Evolutionary conservation across 1,140 invertebrate species (phyloP), one percentile per base, ranked within the genome.

Genomic region (Tetragonula clypearis): DNA sequence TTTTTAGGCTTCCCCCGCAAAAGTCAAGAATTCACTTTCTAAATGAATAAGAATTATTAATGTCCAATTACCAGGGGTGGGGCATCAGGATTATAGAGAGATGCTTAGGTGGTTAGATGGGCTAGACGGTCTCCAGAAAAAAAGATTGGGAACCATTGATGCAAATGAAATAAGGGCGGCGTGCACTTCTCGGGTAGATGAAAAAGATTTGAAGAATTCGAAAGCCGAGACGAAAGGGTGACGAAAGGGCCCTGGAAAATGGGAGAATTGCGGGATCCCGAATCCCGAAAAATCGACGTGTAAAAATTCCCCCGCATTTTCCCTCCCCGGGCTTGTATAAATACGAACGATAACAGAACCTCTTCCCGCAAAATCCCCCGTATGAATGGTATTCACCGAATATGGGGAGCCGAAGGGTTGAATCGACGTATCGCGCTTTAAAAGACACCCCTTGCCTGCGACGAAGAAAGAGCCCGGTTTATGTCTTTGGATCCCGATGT

Each of bases 321-420:
- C 41, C 23, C 15, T 49, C 21, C 15, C 14, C 14, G 19, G 5
- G 55, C 35, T 62, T n/a, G 58, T 74, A 74, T 55, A 82, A 73
- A 82, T 82, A 74, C 68, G 19, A 19, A 69, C 56, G 79, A 62
- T 73, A 81, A 73, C 69, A 30, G 23, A 21, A 53, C 9, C 69
- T 79, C 19, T n/a, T 62, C 8, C 8, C 12, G 65, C 21, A 66
- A 17, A 19, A 71, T 80, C 9, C 19, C 19, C 26, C 78, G 69
- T 74, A 74, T 35, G 71, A 82, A 82, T 65, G 58, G n/a, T 60
- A 55, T 41, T 30, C 53, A 53, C 14, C 35, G 35, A 35, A 35
- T 35, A 35, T 35, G 53, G 30, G 21, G 71, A 80, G 53, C 58
- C 30, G 66, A 71, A 80, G 26, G 53, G 66, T 71, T 53, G 41